Base-by-base conservation (phyloP, 2,888 invertebrate genomes). In the Diogma glabrata region DNA sequence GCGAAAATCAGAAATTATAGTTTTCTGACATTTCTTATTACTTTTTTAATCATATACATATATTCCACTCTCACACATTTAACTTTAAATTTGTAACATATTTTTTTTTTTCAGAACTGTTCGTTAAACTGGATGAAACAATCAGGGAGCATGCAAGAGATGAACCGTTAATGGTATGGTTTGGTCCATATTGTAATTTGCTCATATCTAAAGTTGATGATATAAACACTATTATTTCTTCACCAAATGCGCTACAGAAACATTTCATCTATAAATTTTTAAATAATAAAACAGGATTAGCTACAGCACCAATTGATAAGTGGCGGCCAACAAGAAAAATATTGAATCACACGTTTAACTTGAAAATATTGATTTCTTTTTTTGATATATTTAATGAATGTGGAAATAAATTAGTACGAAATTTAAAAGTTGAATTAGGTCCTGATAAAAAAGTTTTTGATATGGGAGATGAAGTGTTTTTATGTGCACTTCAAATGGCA, bases 211-310 rank as follows among this genome's bases (percentile, higher is more conserved):
- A 45, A 14, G 49, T 51, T 2, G 43, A 23, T 4, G 51, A 53
- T 26, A 22, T 51, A 6, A 48, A 50, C 22, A 22, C 47, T 4
- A 43, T 53, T 3, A 9, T 53, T 16, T 40, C n/a, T 16, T 53
- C 53, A 40, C 30, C 47, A 17, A 38, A 53, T 17, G 48, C 49
- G 14, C 26, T 47, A 10, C 26, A 49, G 6, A 53, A 53, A 47
- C 46, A 24, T 5, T 51, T 47, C 28, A 5, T 47, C 3, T 53
- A 53, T 47, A 24, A 38, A 5, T 51, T 52, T 47, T n/a, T 51
- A 3, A 26, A 26, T 12, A 50, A 36, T 33, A 23, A 24, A 24
- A 45, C 30, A 4, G 49, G 48, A 10, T 38, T 53, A 24, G 38
- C 47, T 7, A 53, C 53, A 10, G 51, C 53, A 6, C 26, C 26